Evolutionary conservation across 2,113 vertebrate genomes (phyloP).

Genomic region (Mus pahari): DNA sequence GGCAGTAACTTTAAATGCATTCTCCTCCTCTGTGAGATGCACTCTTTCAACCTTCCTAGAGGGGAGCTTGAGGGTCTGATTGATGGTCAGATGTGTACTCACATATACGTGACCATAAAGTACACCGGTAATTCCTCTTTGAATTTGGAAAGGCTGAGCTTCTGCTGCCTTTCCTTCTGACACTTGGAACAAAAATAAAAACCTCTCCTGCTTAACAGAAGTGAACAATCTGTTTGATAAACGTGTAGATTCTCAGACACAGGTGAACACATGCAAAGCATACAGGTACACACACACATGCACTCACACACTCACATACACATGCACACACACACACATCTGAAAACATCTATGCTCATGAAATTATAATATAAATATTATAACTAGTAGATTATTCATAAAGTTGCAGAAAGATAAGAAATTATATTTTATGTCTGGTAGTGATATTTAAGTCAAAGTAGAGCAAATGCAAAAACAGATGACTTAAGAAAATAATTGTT

Average conservation of each 20-base stretch:
- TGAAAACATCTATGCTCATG: neutral
- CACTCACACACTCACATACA: neutral
- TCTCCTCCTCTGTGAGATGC: constrained; percentile 84
- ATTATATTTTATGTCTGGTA: neutral
- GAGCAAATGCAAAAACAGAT: constrained; percentile 8
- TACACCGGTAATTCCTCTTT: constrained; percentile 69
- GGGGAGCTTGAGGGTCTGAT: constrained; percentile 83
- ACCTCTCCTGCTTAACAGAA: constrained; percentile 23
- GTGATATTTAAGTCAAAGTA: constrained; percentile 13
- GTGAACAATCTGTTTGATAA: neutral
- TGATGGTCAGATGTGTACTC: constrained; percentile 78
- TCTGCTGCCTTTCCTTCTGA: constrained; percentile 58
- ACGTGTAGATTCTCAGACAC: neutral
- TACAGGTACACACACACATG: neutral
- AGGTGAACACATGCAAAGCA: neutral
- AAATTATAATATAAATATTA: too few species aligned
- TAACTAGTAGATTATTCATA: constrained; percentile 5
- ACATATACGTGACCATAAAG: constrained; percentile 79
- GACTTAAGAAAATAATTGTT: neutral
- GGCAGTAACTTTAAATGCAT: constrained; percentile 86
- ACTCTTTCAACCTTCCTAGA: constrained; percentile 86
- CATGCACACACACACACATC: neutral
- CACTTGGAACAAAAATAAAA: constrained; percentile 51
- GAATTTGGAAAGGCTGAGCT: constrained; percentile 70
- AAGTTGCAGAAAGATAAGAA: neutral